Percentiles rank a stretch among this genome's conserved stretches.
Evolutionary conservation across 2,113 vertebrate genomes (phyloP).

Genomic region (Passer domesticus): DNA sequence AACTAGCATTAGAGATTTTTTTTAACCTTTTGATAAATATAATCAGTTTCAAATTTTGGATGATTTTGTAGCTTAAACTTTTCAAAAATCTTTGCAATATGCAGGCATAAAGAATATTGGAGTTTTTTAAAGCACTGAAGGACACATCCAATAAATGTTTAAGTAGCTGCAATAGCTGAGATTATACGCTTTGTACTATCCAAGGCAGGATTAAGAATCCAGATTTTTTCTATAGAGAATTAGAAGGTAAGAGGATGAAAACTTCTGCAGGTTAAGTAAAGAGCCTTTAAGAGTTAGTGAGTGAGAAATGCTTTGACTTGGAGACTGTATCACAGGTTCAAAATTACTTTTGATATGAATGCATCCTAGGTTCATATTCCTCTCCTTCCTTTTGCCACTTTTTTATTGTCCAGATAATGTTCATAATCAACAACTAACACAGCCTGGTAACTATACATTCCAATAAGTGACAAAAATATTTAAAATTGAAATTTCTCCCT

Average conservation of each 20-base stretch:
- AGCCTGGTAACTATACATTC: not conserved
- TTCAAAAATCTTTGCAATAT: not conserved
- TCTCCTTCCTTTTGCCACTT: not conserved
- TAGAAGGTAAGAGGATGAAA: not conserved
- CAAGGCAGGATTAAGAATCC: not conserved
- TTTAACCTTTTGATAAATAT: not conserved
- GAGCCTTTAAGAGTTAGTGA: not conserved
- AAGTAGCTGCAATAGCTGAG: not conserved
- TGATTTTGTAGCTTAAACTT: not conserved
- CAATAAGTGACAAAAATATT: not conserved
- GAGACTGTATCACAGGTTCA: not conserved
- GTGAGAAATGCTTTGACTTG: not conserved
- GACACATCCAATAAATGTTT: not conserved
- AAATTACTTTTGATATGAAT: not conserved
- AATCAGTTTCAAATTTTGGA: not conserved
- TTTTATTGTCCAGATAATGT: not conserved
- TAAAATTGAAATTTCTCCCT: not conserved
- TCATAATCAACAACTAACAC: not conserved
- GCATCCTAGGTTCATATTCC: not conserved
- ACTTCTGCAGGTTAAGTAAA: not conserved
- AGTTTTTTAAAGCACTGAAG: not conserved
- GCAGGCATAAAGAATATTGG: not conserved
- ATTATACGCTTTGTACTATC: not conserved
- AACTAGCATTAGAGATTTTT: accelerated
- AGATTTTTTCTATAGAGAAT: not conserved